Percentiles rank a stretch among this genome's conserved stretches.
These are phyloP conservation scores for Emydoidea blandingii DNA, from an alignment of 2,797 vertebrate genomes.

Conservation along the genomic window DNA sequence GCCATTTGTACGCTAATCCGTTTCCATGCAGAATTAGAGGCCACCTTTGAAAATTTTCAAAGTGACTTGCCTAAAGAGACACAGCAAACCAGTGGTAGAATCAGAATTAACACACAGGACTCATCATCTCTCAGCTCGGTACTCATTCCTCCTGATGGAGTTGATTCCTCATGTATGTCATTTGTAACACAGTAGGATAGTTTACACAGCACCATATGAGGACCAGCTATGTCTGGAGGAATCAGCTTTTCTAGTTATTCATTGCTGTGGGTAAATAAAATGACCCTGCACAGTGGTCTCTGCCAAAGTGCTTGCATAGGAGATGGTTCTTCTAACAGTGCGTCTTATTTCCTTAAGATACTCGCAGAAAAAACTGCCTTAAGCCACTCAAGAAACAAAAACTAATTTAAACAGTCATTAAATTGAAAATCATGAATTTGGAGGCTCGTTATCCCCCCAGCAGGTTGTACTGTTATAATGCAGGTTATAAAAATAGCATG, in stretches of 20 bases:
- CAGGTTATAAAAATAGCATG: not conserved
- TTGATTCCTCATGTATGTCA: not conserved
- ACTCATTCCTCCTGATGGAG: not conserved
- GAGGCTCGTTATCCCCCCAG: not conserved
- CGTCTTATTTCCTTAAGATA: constrained; percentile 6
- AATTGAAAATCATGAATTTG: not conserved
- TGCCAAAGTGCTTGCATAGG: not conserved
- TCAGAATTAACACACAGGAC: not conserved
- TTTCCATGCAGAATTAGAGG: not conserved
- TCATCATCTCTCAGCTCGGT: not conserved
- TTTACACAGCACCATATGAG: not conserved
- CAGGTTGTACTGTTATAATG: not conserved
- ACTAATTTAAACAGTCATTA: constrained; percentile 26
- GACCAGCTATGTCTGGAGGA: too few relatives aligned
- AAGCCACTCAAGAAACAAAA: not conserved
- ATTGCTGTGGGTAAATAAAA: not conserved
- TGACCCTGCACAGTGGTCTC: not conserved
- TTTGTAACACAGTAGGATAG: not conserved
- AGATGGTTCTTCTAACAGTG: not conserved
- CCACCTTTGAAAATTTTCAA: not conserved
- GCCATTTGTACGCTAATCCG: too few relatives aligned
- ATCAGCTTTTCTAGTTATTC: too few relatives aligned
- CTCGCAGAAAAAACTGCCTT: not conserved
- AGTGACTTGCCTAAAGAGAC: not conserved
- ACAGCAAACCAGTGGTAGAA: not conserved